Percentiles rank a stretch among this genome's conserved stretches.
Evolutionary conservation across 2,113 vertebrate genomes (phyloP).

Genomic region (Nesoenas mayeri): DNA sequence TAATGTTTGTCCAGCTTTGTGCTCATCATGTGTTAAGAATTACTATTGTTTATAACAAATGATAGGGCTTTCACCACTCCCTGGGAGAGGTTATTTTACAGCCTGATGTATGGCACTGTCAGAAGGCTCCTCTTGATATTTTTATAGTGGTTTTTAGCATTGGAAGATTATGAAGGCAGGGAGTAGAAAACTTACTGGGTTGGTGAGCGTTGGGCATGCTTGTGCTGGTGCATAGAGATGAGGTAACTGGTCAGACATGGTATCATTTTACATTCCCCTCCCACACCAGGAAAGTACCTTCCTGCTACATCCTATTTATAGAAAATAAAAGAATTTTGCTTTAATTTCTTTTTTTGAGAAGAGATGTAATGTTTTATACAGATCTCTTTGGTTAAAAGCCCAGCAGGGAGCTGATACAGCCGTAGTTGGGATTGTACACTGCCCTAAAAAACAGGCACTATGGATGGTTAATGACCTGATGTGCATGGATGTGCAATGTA

Average conservation of each 20-base stretch:
- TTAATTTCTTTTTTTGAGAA: not conserved
- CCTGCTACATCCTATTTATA: not conserved
- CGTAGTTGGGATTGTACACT: not conserved
- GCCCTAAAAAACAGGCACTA: not conserved
- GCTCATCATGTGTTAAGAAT: not conserved
- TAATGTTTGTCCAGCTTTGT: not conserved
- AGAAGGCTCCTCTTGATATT: not conserved
- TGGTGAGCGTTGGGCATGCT: not conserved
- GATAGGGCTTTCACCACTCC: conserved; percentile 2
- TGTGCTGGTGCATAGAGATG: not conserved
- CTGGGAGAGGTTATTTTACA: not conserved
- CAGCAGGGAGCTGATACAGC: not conserved
- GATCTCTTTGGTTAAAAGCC: not conserved
- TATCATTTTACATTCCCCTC: not conserved
- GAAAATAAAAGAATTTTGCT: not conserved
- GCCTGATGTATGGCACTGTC: not conserved
- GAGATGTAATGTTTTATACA: not conserved
- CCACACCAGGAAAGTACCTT: conserved; percentile 10
- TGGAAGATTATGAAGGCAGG: not conserved
- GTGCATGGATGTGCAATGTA: not conserved
- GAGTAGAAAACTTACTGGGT: not conserved
- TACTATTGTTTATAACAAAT: not conserved
- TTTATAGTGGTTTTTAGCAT: not conserved
- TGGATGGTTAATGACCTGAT: not conserved
- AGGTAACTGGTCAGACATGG: not conserved